These are phyloP conservation scores for Lycopodina hypogea DNA, from an alignment of 37 sponge, comb jelly and placozoan genomes.

Conservation along the genomic window DNA sequence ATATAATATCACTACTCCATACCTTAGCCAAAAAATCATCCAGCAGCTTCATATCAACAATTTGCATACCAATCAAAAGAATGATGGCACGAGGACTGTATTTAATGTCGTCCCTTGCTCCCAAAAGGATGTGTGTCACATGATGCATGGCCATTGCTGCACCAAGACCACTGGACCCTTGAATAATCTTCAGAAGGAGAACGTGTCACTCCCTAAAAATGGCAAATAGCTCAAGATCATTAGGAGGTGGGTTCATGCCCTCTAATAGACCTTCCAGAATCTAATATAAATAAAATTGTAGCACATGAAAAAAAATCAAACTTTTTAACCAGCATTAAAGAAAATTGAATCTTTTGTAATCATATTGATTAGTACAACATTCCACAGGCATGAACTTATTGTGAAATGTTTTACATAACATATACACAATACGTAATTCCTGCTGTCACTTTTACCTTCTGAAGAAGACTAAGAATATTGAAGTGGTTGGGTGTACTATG, in stretches of 20 bases:
- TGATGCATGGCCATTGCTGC: slow-evolving; percentile 40
- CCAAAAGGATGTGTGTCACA: slow-evolving; percentile 64
- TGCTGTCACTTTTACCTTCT: no score
- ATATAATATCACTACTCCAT: not conserved
- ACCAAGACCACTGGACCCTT: slow-evolving; percentile 47
- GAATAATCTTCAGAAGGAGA: slow-evolving; percentile 74
- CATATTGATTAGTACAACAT: no score
- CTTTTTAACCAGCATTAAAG: no score
- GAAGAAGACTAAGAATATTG: slow-evolving; percentile 71
- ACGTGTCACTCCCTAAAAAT: slow-evolving; percentile 85
- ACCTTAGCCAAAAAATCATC: slow-evolving; percentile 90
- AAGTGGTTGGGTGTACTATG: slow-evolving; percentile 51
- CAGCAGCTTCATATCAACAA: slow-evolving; percentile 89
- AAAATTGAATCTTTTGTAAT: no score
- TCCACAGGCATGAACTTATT: no score
- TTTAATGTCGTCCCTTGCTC: slow-evolving; percentile 90
- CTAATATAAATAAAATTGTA: slow-evolving; percentile 15
- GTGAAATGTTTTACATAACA: no score
- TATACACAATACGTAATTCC: no score
- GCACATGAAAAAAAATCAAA: no score
- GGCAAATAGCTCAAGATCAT: slow-evolving; percentile 84
- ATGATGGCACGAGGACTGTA: slow-evolving; percentile 92
- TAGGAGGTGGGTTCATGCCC: slow-evolving; percentile 86
- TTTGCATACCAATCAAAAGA: slow-evolving; percentile 86
- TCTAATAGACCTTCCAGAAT: slow-evolving; percentile 86